Percentiles rank a stretch among this genome's conserved stretches.
These are phyloP conservation scores for Dunckerocampus dactyliophorus DNA, from an alignment of 2,113 vertebrate species.

Conservation along the genomic window DNA sequence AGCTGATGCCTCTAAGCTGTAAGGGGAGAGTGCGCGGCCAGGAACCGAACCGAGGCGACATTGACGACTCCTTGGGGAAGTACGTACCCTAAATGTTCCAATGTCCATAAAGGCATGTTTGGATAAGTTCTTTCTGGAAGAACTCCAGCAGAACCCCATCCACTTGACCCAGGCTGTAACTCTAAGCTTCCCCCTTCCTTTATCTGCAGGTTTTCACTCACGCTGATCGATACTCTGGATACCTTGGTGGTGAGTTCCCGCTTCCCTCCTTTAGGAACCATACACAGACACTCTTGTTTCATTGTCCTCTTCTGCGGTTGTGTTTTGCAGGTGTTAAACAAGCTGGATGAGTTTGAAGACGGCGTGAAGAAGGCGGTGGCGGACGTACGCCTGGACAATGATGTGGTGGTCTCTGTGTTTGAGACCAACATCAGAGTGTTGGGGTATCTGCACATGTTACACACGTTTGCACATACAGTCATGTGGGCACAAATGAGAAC, in stretches of 20 bases:
- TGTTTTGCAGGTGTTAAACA: conserved; percentile 72
- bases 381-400: conserved; percentile 76
- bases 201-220: conserved; percentile 74
- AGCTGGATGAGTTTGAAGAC: conserved; percentile 80
- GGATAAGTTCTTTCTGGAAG: neutral
- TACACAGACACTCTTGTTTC: neutral
- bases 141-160: neutral
- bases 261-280: neutral
- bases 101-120: neutral
- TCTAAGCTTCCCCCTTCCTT: conserved; percentile 1
- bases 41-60: conserved; percentile 78
- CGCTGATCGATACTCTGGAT: conserved; percentile 77
- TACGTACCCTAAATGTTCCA: conserved; percentile 42
- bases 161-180: neutral
- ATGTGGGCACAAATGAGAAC: no score
- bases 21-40: conserved; percentile 74
- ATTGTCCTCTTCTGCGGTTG: neutral
- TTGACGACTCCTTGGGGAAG: conserved; percentile 79
- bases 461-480: neutral
- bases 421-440: conserved; percentile 81
- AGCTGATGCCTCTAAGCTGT: conserved; percentile 81
- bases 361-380: conserved; percentile 69
- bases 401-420: conserved; percentile 80
- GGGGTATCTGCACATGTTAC: conserved; percentile 57
- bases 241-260: conserved; percentile 74